These are phyloP conservation scores for Hucho hucho DNA, from an alignment of 2,113 vertebrate genomes.

Conservation along the genomic window DNA sequence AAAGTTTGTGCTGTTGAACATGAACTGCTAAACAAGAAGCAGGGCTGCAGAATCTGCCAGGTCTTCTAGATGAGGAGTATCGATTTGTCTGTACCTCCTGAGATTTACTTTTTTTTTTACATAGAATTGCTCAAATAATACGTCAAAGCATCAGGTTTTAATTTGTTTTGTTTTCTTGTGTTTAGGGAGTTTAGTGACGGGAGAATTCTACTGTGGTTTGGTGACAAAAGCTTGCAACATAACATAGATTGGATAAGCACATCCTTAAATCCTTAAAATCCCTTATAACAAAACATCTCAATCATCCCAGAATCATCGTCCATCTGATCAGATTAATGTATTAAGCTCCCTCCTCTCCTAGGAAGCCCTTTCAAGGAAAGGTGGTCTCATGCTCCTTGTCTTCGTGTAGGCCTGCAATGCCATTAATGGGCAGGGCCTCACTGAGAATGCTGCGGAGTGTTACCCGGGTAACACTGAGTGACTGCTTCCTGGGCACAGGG, in stretches of 20 bases:
- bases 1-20: no score
- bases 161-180: no score
- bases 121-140: no score
- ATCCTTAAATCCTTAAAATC: not conserved
- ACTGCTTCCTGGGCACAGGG: conserved; percentile 50
- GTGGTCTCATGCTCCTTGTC: conserved; percentile 32
- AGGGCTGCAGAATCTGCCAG: no score
- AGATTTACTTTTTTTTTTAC: no score
- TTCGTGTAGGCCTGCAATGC: conserved; percentile 45
- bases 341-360: not conserved
- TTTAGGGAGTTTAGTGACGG: no score
- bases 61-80: no score
- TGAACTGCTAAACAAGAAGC: no score
- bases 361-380: conserved; percentile 26
- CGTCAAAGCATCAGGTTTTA: no score
- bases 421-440: conserved; percentile 63
- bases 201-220: not conserved
- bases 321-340: not conserved
- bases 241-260: not conserved
- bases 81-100: no score
- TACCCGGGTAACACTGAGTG: conserved; percentile 76
- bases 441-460: conserved; percentile 81
- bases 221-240: not conserved
- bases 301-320: not conserved
- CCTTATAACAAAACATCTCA: not conserved